Evolutionary conservation across 2,888 invertebrate genomes (phyloP).

Genomic region (Petrolisthes manimaculis): DNA sequence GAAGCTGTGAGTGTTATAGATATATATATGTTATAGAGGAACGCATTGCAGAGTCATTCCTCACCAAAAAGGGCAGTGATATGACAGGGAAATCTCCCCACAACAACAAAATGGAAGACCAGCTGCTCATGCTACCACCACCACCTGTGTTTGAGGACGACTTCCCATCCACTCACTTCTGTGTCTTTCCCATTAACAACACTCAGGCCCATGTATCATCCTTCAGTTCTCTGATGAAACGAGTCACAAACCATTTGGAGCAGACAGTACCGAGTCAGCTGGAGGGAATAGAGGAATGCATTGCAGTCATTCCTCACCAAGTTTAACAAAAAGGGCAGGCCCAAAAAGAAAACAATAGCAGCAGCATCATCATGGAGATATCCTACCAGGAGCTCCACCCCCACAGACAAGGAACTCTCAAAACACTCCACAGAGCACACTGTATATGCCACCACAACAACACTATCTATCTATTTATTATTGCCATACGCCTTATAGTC

Average conservation of each 20-base stretch:
- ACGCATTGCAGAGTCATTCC: too few relatives aligned
- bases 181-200: background rate
- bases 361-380: background rate
- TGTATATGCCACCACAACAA: too few relatives aligned
- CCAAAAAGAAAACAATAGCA: too few relatives aligned
- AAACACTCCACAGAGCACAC: background rate
- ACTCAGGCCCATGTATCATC: background rate
- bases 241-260: slow-evolving; percentile 21
- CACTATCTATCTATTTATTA: too few relatives aligned
- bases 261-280: slow-evolving; percentile 18
- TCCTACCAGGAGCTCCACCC: slow-evolving; percentile 18
- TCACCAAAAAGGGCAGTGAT: too few relatives aligned
- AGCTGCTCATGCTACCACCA: background rate
- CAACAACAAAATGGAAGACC: too few relatives aligned
- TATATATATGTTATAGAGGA: too few relatives aligned
- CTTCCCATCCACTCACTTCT: background rate
- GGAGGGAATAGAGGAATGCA: slow-evolving; percentile 31
- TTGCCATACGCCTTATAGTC: too few relatives aligned
- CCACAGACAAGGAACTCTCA: background rate
- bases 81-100: too few relatives aligned
- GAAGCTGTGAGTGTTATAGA: too few relatives aligned
- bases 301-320: slow-evolving; percentile 3
- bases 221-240: slow-evolving; percentile 18
- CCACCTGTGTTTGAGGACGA: background rate
- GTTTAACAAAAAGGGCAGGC: background rate